Evolutionary conservation across 2,113 vertebrate genomes (phyloP).

Genomic region (Falco punctatus): DNA sequence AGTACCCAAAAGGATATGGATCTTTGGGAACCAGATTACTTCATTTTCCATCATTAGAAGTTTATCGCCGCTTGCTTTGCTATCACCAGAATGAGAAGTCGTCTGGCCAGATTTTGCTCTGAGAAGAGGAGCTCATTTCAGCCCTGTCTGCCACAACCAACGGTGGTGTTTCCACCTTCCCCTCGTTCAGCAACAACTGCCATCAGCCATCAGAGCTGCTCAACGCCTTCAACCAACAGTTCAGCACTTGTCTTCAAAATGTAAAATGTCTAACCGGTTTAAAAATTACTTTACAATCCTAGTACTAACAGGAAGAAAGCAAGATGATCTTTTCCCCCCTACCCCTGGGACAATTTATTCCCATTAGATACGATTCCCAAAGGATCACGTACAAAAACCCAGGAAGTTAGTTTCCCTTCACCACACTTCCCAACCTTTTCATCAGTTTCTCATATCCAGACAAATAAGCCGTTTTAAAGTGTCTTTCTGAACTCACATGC

Average conservation of each 20-base stretch:
- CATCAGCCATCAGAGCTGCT: neutral
- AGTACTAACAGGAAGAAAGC: neutral
- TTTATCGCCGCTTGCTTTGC: neutral
- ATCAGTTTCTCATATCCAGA: neutral
- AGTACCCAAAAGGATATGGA: neutral
- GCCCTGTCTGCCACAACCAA: neutral
- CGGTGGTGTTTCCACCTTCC: neutral
- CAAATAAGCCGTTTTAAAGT: neutral
- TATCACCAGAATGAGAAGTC: neutral
- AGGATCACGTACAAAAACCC: neutral
- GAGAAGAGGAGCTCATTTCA: neutral
- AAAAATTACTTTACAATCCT: neutral
- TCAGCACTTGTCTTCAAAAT: neutral
- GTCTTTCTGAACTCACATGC: neutral
- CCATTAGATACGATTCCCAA: neutral
- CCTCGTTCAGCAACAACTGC: fast-evolving
- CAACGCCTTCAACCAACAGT: neutral
- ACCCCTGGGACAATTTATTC: neutral
- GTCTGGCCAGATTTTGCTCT: neutral
- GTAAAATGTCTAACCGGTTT: neutral
- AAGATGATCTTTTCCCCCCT: neutral
- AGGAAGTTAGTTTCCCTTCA: neutral
- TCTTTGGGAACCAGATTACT: neutral
- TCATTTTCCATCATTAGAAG: neutral
- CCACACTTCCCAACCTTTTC: neutral